phyloP scores from a whole-genome alignment of 2,113 vertebrate genomes.

The Salminus brasiliensis region DNA sequence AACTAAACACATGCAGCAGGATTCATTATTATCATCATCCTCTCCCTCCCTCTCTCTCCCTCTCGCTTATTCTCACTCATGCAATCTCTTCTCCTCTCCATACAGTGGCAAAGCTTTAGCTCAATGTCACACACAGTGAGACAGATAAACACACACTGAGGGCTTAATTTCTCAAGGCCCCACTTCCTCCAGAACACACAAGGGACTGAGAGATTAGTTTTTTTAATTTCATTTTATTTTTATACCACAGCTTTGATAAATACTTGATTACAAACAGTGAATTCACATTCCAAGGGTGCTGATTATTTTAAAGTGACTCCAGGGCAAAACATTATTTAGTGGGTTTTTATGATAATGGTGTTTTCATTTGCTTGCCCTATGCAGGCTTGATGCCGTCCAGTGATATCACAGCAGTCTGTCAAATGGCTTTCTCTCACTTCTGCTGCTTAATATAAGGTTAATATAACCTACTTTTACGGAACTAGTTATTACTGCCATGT shows the following conservation, averaged over 20 bases:
- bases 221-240: slow-evolving; percentile 9
- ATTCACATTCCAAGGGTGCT: neutral
- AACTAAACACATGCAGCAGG: no score
- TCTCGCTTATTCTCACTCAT: no score
- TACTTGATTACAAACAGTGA: neutral
- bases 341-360: neutral
- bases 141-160: neutral
- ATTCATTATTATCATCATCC: neutral
- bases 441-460: neutral
- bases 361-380: neutral
- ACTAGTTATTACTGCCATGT: neutral
- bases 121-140: slow-evolving; percentile 8
- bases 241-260: slow-evolving; percentile 2
- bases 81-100: no score
- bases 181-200: neutral
- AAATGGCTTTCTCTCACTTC: neutral
- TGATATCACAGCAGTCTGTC: neutral
- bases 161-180: slow-evolving; percentile 11
- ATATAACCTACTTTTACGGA: neutral
- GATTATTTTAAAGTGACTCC: slow-evolving; percentile 17
- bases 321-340: neutral
- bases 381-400: neutral
- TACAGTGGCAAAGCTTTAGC: neutral
- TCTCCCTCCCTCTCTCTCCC: neutral
- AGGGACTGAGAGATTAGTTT: slow-evolving; percentile 8